Evolutionary conservation across 2,113 vertebrate genomes (phyloP).

Genomic region (Pagrus major): DNA sequence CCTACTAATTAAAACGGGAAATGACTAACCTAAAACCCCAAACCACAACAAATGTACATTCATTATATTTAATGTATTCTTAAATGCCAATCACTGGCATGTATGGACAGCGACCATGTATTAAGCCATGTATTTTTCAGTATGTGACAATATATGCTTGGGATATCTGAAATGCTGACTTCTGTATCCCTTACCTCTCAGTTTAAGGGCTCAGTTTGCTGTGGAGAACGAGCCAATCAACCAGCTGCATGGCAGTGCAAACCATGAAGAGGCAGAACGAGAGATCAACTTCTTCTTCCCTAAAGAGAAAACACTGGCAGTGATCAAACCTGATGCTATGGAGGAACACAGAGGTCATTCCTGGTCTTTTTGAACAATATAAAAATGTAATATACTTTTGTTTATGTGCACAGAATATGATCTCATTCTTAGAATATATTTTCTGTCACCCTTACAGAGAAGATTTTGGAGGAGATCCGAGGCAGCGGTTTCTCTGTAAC

Average conservation of each 20-base stretch:
- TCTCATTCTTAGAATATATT: not conserved
- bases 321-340: conserved; percentile 84
- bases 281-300: conserved; percentile 86
- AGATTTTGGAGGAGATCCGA: conserved; percentile 85
- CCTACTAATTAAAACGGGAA: too few relatives aligned
- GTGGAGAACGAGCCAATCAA: conserved; percentile 73
- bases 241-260: conserved; percentile 84
- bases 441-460: conserved; percentile 73
- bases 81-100: too few relatives aligned
- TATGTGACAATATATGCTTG: too few relatives aligned
- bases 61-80: too few relatives aligned
- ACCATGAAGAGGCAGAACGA: conserved; percentile 73
- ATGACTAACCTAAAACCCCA: too few relatives aligned
- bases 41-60: too few relatives aligned
- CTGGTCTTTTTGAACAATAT: not conserved
- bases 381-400: not conserved
- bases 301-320: conserved; percentile 81
- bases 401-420: not conserved
- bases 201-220: conserved; percentile 80
- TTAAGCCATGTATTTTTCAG: too few relatives aligned
- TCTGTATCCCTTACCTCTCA: conserved; percentile 37
- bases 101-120: too few relatives aligned
- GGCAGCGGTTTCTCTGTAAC: conserved; percentile 85
- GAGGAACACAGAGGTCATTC: conserved; percentile 80
- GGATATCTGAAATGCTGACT: not conserved